These are phyloP conservation scores for Drosophila ironensis DNA, from an alignment of 1,140 invertebrate species.

Conservation along the genomic window DNA sequence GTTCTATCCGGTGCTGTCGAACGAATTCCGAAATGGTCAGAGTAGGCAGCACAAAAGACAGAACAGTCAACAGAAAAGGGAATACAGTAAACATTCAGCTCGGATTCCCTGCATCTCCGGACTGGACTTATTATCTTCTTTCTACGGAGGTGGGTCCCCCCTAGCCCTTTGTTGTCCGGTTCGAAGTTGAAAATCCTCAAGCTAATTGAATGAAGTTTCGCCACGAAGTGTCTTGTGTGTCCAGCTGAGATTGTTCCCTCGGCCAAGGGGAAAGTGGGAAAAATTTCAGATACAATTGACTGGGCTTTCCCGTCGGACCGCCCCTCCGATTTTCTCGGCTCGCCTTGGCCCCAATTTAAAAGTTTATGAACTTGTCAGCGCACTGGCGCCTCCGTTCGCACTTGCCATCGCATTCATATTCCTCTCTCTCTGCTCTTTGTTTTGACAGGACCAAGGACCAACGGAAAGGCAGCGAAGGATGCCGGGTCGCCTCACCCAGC, in stretches of 20 bases:
- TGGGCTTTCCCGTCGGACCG: conserved; percentile 15
- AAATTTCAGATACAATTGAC: conserved; percentile 7
- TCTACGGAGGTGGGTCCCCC: conserved; percentile 11
- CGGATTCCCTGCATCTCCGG: conserved; percentile 7
- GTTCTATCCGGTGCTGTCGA: conserved; percentile 3
- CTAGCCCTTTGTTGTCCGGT: not conserved
- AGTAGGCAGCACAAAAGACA: conserved; percentile 28
- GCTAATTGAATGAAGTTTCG: conserved; percentile 38
- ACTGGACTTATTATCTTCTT: conserved; percentile 22
- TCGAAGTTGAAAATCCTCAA: conserved; percentile 15
- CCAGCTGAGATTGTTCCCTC: conserved; percentile 32
- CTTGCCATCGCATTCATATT: not conserved
- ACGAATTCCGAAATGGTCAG: conserved; percentile 14
- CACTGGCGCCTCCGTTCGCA: conserved; percentile 41
- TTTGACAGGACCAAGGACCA: conserved; percentile 82
- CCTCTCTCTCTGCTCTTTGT: conserved; percentile 41
- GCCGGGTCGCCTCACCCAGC: conserved; percentile 60
- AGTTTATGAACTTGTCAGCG: conserved; percentile 86
- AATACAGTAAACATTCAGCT: conserved; percentile 25
- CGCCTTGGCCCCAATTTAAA: conserved; percentile 84
- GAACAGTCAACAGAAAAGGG: conserved; percentile 12
- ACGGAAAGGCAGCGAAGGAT: conserved; percentile 18
- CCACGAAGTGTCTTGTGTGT: conserved; percentile 8
- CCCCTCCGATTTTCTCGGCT: conserved; percentile 83
- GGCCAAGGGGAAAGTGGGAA: not conserved